Conservation (phyloP, 2,797 vertebrate species). For the Erethizon dorsatum region DNA sequence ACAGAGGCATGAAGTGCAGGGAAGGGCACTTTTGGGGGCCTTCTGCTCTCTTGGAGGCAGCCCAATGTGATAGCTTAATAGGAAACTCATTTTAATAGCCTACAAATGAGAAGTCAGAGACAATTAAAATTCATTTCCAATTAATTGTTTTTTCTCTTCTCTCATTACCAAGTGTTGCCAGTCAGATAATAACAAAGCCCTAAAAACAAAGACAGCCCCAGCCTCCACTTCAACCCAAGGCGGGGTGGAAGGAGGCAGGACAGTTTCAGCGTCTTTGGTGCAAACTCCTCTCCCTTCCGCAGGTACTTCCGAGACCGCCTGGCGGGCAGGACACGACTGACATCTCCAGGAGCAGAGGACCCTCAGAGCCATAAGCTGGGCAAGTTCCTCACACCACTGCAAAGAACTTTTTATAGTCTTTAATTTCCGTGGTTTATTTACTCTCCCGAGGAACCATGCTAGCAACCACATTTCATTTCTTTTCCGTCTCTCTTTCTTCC, state of each 20-base stretch:
- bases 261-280: background rate
- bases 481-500: background rate
- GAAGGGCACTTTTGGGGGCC: background rate
- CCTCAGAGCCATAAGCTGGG: background rate
- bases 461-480: background rate
- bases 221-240: background rate
- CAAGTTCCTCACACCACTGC: background rate
- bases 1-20: background rate
- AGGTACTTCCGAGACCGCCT: rapidly evolving
- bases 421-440: slow-evolving; percentile 20
- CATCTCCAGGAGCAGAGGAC: background rate
- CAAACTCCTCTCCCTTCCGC: background rate
- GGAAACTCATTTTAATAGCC: slow-evolving; percentile 76
- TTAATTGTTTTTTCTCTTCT: slow-evolving; percentile 73
- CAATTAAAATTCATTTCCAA: slow-evolving; percentile 80
- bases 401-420: slow-evolving; percentile 36
- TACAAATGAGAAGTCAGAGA: slow-evolving; percentile 81
- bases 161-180: slow-evolving; percentile 77
- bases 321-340: rapidly evolving
- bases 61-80: slow-evolving; percentile 74
- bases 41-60: slow-evolving; percentile 10
- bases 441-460: background rate
- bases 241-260: background rate
- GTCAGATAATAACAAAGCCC: slow-evolving; percentile 58
- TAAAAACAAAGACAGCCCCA: background rate